phyloP scores from a whole-genome alignment of 2,888 invertebrate genomes.

The Penaeus monodon region DNA sequence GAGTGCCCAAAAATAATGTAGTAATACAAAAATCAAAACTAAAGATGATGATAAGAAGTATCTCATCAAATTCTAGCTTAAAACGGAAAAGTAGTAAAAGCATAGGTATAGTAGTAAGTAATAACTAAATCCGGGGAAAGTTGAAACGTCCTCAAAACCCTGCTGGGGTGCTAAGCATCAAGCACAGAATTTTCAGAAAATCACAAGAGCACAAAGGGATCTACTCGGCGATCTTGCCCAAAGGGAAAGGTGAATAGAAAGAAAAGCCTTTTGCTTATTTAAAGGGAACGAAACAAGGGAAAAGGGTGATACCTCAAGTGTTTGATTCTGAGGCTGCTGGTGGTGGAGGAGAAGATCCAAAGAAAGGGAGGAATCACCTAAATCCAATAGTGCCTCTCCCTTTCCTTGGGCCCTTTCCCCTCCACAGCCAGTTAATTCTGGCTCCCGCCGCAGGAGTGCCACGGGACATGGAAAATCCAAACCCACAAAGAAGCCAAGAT shows the following conservation, averaged over 20 bases:
- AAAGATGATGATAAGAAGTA: conserved; percentile 46
- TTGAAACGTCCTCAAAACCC: conserved; percentile 12
- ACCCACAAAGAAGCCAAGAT: conserved; percentile 66
- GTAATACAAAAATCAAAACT: conserved; percentile 54
- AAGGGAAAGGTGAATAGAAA: conserved; percentile 57
- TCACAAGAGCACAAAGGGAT: conserved; percentile 23
- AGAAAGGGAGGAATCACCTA: conserved; percentile 40
- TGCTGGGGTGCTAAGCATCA: conserved; percentile 29
- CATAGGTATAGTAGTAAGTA: conserved; percentile 12
- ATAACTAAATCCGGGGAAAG: conserved; percentile 27
- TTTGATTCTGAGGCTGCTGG: conserved; percentile 58
- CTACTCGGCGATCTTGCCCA: conserved; percentile 42
- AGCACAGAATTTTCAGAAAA: conserved; percentile 26
- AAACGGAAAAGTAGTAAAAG: conserved; percentile 39
- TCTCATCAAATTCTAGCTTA: conserved; percentile 30
- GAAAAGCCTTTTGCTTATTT: conserved; percentile 63
- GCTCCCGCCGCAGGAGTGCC: conserved; percentile 45
- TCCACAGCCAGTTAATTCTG: conserved; percentile 44
- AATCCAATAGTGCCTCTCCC: conserved; percentile 34
- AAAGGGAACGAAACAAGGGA: conserved; percentile 61
- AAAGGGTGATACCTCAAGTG: conserved; percentile 62
- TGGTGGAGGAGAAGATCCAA: conserved; percentile 37
- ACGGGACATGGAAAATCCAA: conserved; percentile 51
- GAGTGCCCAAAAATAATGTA: conserved; percentile 56
- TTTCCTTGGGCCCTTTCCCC: conserved; percentile 38